Conservation (phyloP, 2,113 vertebrate genomes). For the Myodes glareolus region DNA sequence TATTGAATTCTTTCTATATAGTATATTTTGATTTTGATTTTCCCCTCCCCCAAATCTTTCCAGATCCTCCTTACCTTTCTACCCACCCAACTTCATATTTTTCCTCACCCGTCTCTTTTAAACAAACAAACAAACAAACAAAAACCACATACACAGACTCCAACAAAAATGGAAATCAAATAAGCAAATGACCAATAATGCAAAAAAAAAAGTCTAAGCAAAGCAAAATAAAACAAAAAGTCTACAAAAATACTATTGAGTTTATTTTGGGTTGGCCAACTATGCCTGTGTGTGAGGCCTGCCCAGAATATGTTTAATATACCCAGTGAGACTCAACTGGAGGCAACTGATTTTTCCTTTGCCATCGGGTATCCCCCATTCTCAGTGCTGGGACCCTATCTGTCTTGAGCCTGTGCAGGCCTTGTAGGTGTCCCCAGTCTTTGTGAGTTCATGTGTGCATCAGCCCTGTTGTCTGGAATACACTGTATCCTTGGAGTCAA, state of each 20-base stretch:
- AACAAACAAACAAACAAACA: neutral
- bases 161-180: neutral
- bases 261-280: neutral
- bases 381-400: neutral
- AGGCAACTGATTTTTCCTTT: neutral
- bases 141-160: neutral
- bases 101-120: neutral
- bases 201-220: neutral
- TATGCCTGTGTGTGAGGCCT: neutral
- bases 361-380: neutral
- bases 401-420: neutral
- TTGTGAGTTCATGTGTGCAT: neutral
- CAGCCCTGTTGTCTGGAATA: neutral
- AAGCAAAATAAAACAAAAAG: neutral
- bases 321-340: neutral
- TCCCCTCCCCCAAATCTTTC: neutral
- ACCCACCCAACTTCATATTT: neutral
- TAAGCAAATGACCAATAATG: neutral
- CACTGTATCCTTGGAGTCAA: neutral
- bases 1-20: neutral
- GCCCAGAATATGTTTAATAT: neutral
- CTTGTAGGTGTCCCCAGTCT: neutral
- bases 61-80: neutral
- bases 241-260: neutral
- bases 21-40: neutral